A percentile compares a stretch with the other conserved stretches of the same genome.
Conservation (phyloP, 2,797 vertebrate species). For the Cichlasoma orientale region DNA sequence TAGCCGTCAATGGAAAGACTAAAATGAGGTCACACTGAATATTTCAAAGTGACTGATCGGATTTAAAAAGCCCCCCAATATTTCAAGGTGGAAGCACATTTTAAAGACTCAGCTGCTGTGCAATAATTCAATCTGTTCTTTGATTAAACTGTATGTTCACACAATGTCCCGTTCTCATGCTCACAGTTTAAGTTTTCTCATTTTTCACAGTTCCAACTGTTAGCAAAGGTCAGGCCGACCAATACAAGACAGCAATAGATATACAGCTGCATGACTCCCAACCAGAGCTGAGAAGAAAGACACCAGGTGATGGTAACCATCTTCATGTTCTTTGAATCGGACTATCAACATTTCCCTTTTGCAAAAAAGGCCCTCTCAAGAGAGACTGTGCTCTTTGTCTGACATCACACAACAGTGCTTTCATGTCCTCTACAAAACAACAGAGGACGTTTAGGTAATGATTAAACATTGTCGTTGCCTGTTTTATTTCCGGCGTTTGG, state of each 20-base stretch:
- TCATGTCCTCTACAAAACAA: neutral
- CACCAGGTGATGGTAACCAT: neutral
- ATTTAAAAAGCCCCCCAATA: constrained; percentile 25
- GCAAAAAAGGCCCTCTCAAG: neutral
- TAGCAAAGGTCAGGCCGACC: constrained; percentile 62
- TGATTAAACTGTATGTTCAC: constrained; percentile 17
- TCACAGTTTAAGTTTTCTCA: constrained; percentile 25
- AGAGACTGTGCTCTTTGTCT: constrained; percentile 4
- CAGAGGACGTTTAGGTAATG: neutral
- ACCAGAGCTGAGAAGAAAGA: constrained; percentile 28
- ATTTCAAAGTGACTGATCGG: constrained; percentile 48
- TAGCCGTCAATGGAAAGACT: neutral
- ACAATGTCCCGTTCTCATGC: constrained; percentile 41
- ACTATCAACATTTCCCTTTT: constrained; percentile 20
- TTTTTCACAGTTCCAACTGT: constrained; percentile 42
- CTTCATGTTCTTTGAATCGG: constrained; percentile 15
- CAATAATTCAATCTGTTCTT: constrained; percentile 34
- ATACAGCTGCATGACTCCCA: constrained; percentile 39
- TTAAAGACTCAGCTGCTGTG: constrained; percentile 20
- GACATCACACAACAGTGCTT: constrained; percentile 17
- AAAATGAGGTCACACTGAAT: constrained; percentile 46
- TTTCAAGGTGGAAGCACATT: constrained; percentile 46
- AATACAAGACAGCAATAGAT: constrained; percentile 60
- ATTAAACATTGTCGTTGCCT: neutral
- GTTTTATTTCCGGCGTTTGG: neutral